phyloP scores from a whole-genome alignment of 2,888 invertebrate genomes.

The Drosophila leonis region DNA sequence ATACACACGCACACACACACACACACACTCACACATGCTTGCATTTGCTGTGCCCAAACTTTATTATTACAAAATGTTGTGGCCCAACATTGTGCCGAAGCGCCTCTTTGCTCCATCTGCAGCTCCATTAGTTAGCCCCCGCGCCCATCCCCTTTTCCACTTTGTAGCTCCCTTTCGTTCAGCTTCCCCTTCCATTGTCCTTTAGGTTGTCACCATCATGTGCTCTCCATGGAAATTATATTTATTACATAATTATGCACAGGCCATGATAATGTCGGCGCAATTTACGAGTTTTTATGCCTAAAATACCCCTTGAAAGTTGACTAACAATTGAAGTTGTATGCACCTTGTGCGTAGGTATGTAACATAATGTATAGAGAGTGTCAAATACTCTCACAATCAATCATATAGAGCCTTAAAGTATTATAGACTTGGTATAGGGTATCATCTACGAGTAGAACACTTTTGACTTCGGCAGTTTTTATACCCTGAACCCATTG shows the following conservation, averaged over 20 bases:
- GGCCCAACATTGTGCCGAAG: constrained; percentile 22
- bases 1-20: constrained; percentile 20
- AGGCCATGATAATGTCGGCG: constrained; percentile 47
- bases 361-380: background rate
- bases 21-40: constrained; percentile 15
- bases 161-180: background rate
- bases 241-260: constrained; percentile 78
- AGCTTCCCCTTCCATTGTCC: background rate
- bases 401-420: background rate
- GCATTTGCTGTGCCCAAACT: constrained; percentile 39
- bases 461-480: too few relatives aligned
- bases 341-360: background rate
- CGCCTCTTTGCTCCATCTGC: constrained; percentile 10
- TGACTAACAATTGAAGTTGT: background rate
- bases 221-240: constrained; percentile 66
- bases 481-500: too few relatives aligned
- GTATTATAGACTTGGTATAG: background rate
- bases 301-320: constrained; percentile 1
- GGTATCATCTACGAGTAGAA: background rate
- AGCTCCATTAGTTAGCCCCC: constrained; percentile 3
- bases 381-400: too few relatives aligned
- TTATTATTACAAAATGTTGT: constrained; percentile 49
- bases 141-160: background rate
- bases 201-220: constrained; percentile 16
- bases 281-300: constrained; percentile 39